A percentile compares a stretch with the other conserved stretches of the same genome.
Evolutionary conservation across 2,797 vertebrate genomes (phyloP).

Genomic region (Lepus oiostolus): DNA sequence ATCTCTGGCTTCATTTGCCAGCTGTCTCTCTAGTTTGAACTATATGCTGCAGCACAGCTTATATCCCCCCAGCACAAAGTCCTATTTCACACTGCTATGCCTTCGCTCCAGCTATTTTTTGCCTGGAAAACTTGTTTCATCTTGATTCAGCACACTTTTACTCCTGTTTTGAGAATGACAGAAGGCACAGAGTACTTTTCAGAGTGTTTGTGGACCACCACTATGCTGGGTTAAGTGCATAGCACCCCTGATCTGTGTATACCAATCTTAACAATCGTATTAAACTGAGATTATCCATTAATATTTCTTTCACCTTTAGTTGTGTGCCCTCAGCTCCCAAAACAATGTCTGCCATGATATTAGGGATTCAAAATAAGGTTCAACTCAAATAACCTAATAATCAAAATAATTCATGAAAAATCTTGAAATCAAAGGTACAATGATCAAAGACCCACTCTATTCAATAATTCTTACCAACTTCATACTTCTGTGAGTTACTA

Average conservation of each 20-base stretch:
- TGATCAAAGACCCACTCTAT: constrained; percentile 9
- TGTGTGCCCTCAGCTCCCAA: neutral
- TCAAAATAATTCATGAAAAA: constrained; percentile 20
- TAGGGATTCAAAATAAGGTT: neutral
- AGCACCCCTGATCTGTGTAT: neutral
- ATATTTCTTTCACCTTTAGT: neutral
- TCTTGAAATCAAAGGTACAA: constrained; percentile 25
- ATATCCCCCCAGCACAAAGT: neutral
- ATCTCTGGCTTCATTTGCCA: neutral
- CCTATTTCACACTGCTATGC: neutral
- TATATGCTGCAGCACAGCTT: neutral
- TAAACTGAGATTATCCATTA: neutral
- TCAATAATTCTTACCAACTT: neutral
- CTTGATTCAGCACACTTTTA: neutral
- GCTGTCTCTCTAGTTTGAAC: neutral
- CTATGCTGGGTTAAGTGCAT: neutral
- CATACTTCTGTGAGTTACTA: neutral
- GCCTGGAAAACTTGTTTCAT: neutral
- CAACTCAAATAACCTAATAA: neutral
- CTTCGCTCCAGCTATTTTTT: neutral
- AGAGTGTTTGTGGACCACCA: neutral
- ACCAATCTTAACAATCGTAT: neutral
- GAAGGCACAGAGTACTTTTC: neutral
- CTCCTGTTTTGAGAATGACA: neutral
- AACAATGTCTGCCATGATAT: neutral